These are phyloP conservation scores for Arctopsyche grandis DNA, from an alignment of 1,140 invertebrate species.

Conservation along the genomic window DNA sequence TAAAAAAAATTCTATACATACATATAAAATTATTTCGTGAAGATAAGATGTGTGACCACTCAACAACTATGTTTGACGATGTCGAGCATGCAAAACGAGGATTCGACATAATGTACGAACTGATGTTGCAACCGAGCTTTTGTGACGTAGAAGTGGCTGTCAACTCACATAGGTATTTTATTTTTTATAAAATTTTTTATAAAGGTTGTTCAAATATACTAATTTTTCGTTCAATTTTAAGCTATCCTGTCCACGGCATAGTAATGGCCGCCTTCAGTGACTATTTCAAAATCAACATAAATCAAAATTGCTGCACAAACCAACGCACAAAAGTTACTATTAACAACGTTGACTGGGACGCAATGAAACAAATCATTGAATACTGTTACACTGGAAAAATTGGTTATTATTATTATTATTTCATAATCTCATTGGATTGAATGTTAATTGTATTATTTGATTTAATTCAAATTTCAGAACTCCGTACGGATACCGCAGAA, in stretches of 20 bases:
- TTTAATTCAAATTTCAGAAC: background rate
- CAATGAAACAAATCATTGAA: background rate
- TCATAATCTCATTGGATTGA: no score
- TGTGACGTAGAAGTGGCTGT: background rate
- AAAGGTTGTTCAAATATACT: no score
- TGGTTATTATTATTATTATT: no score
- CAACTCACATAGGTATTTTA: no score
- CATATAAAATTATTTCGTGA: no score
- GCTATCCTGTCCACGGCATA: background rate
- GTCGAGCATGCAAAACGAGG: background rate
- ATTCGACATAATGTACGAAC: background rate
- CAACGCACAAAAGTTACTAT: background rate
- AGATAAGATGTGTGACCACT: background rate
- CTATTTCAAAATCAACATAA: background rate
- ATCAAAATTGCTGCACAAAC: background rate
- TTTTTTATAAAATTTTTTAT: no score
- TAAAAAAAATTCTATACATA: no score
- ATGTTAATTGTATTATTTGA: no score
- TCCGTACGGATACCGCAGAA: background rate
- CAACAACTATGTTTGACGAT: background rate
- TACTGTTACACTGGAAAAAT: conserved; percentile 1
- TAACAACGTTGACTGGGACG: background rate
- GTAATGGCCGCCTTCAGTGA: background rate
- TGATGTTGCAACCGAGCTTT: background rate
- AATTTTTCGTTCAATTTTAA: background rate